phyloP scores from a whole-genome alignment of 2,113 vertebrate species.

The Stictonetta naevosa region DNA sequence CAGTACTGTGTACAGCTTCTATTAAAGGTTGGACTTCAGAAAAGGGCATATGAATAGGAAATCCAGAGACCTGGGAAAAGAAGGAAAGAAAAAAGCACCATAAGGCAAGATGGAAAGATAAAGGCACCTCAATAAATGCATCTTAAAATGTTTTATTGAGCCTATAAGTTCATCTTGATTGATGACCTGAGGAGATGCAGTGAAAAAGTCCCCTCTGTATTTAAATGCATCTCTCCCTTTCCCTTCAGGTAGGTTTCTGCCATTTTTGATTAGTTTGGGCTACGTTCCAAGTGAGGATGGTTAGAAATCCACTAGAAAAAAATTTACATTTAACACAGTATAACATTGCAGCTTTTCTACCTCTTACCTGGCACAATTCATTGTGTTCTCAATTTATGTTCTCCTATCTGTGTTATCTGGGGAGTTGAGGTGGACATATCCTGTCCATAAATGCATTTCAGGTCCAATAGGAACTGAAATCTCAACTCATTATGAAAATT shows the following conservation, averaged over 20 bases:
- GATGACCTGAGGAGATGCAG: background rate
- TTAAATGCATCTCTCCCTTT: background rate
- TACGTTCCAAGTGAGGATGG: background rate
- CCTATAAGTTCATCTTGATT: background rate
- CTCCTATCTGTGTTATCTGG: background rate
- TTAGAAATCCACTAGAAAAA: background rate
- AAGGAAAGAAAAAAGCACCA: background rate
- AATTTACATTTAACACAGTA: background rate
- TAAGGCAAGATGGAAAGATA: background rate
- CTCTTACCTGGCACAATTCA: background rate
- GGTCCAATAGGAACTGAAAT: background rate
- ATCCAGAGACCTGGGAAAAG: slow-evolving; percentile 88
- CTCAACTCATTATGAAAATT: background rate
- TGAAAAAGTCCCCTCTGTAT: background rate
- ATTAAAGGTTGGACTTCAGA: slow-evolving; percentile 89
- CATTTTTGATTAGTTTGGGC: background rate
- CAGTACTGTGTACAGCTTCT: slow-evolving; percentile 91
- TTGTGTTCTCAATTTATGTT: background rate
- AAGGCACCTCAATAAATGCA: background rate
- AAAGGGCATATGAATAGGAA: slow-evolving; percentile 92
- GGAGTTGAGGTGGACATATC: background rate
- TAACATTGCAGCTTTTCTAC: background rate
- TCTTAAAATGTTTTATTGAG: background rate
- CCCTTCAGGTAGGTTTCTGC: background rate
- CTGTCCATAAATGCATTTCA: background rate